Base-by-base conservation (phyloP, 2,888 invertebrate genomes). In the Rhamphomyia laevipes region DNA sequence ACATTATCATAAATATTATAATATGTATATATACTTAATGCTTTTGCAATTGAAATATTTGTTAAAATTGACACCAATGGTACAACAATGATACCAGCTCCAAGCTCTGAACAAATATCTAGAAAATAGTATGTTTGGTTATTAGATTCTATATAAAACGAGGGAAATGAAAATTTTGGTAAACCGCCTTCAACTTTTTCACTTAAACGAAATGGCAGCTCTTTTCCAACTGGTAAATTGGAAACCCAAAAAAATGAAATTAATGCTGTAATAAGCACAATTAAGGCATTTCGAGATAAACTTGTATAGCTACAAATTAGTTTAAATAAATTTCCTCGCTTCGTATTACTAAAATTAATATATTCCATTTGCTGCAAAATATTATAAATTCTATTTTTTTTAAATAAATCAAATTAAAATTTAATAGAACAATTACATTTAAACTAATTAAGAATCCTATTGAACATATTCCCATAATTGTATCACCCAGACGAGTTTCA, bases 1-100 rank as follows among this genome's bases (percentile, higher is more conserved):
- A 47, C 12, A 43, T 42, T 23, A 15, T 27, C 30, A 15, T 5
- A n/a, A 6, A 6, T n/a, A 35, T 2, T 7, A 35, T 13, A 35
- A 13, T n/a, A n/a, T 35, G 4, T 13, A 4, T n/a, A 10, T 35
- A n/a, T 71, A 93, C 94, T 80, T 69, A 93, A 88, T 12, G 88
- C 83, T 73, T 94, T 95, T 30, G 92, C 93, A 57, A 96, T 95
- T 13, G 95, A 93, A 55, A 94, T 87, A 63, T 93, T 91, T 41
- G 93, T 92, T 49, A 95, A 73, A 54, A 94, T 82, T 53, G 90
- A 86, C 51, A 94, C 82, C 18, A 94, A 63, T 13, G 95, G 92
- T 59, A 92, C 73, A 52, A 95, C 80, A 52, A 86, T 62, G 47
- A 93, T 77, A 16, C 89, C 89, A 44, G 82, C 73, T 47, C 89